Base-by-base conservation (phyloP, 2,113 vertebrate genomes). In the Todiramphus chloris region DNA sequence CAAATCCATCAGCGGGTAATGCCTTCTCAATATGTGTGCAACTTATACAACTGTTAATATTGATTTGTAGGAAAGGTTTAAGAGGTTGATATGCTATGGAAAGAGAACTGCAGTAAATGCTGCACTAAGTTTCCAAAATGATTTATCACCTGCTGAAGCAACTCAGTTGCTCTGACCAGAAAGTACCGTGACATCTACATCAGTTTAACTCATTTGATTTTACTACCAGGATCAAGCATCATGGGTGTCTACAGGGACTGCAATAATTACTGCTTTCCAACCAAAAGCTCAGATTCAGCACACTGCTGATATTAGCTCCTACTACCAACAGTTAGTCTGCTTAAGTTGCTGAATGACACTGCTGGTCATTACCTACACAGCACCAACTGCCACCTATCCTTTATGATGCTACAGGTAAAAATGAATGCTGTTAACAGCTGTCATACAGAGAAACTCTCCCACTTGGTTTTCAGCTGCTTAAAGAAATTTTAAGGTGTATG, bases 31-130 rank as follows among this genome's bases (percentile, higher is more conserved):
- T 91, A 96, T 37, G 55, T 69, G 72, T 81, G 91, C 87, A 96
- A 92, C 93, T 94, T 93, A 91, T 27, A 96, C 89, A 93, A 96
- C 95, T 95, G 95, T 96, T 96, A 96, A 96, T 97, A 97, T 92
- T 97, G 97, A 98, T 97, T 97, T 97, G 91, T 87, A 79, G 87
- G 82, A 76, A 83, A 97, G 92, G 94, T 90, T 96, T 96, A 95
- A 94, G 83, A 97, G 88, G 83, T 76, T 95, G 90, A 86, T 86
- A 86, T 30, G 70, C 62, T 84, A 79, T 35, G 58, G 70, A 91
- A 95, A 91, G 64, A 93, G 75, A 96, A 89, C 16, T 41, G 59
- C 66, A 91, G 84, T 39, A 86, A 95, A 91, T 13, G 28, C 30
- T 91, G 67, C 67, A 46, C 68, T 74, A 53, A 66, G 67, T 78